These are phyloP conservation scores for Drosophila niveifrons DNA, from an alignment of 2,888 invertebrate genomes.

Conservation along the genomic window DNA sequence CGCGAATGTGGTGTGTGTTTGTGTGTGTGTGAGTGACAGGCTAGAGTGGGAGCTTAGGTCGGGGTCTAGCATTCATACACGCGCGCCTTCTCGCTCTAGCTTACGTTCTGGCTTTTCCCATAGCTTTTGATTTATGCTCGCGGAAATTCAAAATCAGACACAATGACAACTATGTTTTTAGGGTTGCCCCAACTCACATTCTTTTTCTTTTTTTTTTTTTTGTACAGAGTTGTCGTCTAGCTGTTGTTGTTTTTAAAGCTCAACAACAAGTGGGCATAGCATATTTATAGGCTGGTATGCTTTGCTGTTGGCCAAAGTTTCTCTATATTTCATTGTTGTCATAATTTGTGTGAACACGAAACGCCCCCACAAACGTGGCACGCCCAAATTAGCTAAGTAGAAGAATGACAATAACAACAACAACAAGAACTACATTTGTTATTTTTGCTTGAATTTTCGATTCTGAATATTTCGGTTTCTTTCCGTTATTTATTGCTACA, in stretches of 20 bases:
- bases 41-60: slow-evolving; percentile 20
- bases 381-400: slow-evolving; percentile 52
- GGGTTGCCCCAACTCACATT: slow-evolving; percentile 16
- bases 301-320: slow-evolving; percentile 13
- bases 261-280: slow-evolving; percentile 43
- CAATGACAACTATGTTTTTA: slow-evolving; percentile 11
- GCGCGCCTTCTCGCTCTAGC: slow-evolving; percentile 6
- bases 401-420: slow-evolving; percentile 21
- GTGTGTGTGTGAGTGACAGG: slow-evolving; percentile 15
- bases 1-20: background rate
- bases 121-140: slow-evolving; percentile 38
- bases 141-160: slow-evolving; percentile 39
- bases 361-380: slow-evolving; percentile 47
- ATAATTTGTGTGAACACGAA: slow-evolving; percentile 54
- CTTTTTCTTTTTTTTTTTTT: no score
- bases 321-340: slow-evolving; percentile 62
- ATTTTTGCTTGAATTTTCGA: slow-evolving; percentile 30
- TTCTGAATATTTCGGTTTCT: slow-evolving; percentile 47
- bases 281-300: slow-evolving; percentile 13
- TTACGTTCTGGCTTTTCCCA: background rate
- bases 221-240: background rate
- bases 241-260: background rate
- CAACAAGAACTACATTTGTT: slow-evolving; percentile 15
- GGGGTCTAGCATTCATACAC: slow-evolving; percentile 17
- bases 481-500: slow-evolving; percentile 76